Evolutionary conservation across 2,888 invertebrate genomes (phyloP), one percentile per base, ranked within the genome.

Genomic region (Cerastoderma edule): DNA sequence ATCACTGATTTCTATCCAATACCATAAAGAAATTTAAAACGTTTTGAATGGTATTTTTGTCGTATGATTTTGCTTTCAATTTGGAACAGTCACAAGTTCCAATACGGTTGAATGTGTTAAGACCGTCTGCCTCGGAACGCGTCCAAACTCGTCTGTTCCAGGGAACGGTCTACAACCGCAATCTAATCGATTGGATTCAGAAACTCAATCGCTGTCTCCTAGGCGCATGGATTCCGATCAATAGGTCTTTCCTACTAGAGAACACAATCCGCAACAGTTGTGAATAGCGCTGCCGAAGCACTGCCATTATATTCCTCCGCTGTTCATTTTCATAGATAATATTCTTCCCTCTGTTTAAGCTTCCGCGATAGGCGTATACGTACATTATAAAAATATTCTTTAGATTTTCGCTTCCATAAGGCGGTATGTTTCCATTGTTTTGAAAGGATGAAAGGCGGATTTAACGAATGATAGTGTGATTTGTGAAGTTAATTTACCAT

Each of bases 231-330:
- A 50, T 53, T 69, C 69, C 27, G 71, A 78, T 78, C 78, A 39
- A 78, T 78, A 73, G 24, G 64, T 33, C 78, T 74, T 54, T 60
- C 39, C 60, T 60, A 35, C 39, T 22, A 60, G 50, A 60, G 66
- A 69, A 67, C 63, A 54, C 56, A 24, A 67, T 60, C 66, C 19
- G 77, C 77, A 77, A 77, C 77, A 77, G 72, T 66, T 53, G 64
- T 48, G 67, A 75, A 69, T 44, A 60, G 35, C 39, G 35, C 39
- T 33, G 39, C 19, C 39, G 57, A 39, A 28, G 57, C 50, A 60
- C 50, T 24, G 60, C 30, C 35, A 53, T 66, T 50, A 53, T 33
- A 22, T 30, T 46, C 24, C 53, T 46, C 24, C 53, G 30, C 33
- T 50, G 66, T 50, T 50, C 50, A 46, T 65, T 48, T 44, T 44